A percentile compares a stretch with the other conserved stretches of the same genome.
Evolutionary conservation across 2,888 invertebrate genomes (phyloP).

Genomic region (Sicus ferrugineus): DNA sequence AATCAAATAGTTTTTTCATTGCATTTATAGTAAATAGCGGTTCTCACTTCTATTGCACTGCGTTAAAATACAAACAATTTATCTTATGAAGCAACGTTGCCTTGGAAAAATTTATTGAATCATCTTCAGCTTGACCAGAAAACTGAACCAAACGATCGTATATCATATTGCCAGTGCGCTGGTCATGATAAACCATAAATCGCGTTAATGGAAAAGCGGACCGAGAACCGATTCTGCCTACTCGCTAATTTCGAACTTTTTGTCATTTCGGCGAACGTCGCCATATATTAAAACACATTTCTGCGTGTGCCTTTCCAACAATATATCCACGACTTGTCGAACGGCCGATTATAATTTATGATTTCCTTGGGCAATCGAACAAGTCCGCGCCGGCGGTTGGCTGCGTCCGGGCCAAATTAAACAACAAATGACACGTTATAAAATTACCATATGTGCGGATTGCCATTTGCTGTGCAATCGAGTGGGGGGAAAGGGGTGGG

Average conservation of each 20-base stretch:
- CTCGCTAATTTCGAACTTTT: not conserved
- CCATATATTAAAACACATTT: constrained; percentile 21
- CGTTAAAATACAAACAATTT: no score
- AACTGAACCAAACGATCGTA: not conserved
- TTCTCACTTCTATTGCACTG: no score
- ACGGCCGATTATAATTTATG: constrained; percentile 58
- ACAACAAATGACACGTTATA: constrained; percentile 53
- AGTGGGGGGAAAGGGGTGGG: not conserved
- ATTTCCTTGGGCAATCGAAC: constrained; percentile 53
- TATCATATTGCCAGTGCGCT: not conserved
- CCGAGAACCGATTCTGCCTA: not conserved
- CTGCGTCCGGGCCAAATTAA: constrained; percentile 29
- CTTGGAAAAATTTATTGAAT: not conserved
- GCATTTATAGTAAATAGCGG: no score
- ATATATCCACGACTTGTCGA: constrained; percentile 51
- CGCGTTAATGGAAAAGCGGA: not conserved
- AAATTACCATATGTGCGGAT: constrained; percentile 31
- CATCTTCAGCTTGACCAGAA: not conserved
- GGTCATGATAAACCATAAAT: constrained; percentile 9
- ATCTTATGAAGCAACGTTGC: no score
- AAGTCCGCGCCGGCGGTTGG: constrained; percentile 25
- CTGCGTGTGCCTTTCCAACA: not conserved
- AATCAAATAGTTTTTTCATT: no score
- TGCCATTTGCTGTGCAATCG: not conserved
- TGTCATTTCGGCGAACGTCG: constrained; percentile 17